phyloP scores from a whole-genome alignment of 2,113 vertebrate genomes.

The Phodopus roborovskii region DNA sequence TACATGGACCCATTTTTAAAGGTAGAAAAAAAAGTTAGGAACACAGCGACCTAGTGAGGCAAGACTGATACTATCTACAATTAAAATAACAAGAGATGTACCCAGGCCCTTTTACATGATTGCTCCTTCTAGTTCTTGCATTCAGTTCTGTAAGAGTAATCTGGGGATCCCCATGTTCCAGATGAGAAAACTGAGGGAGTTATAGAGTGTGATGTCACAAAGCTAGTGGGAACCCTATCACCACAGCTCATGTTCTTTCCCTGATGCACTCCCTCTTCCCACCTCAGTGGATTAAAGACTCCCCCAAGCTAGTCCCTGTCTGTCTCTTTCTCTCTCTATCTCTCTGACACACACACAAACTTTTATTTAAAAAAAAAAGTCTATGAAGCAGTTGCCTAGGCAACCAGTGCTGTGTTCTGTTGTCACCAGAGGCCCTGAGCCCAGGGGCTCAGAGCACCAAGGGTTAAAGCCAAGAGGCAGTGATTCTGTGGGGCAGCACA shows the following conservation, averaged over 20 bases:
- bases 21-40: not conserved
- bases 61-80: not conserved
- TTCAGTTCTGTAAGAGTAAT: not conserved
- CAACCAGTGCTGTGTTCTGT: not conserved
- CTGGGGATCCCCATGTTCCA: not conserved
- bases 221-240: not conserved
- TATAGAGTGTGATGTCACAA: not conserved
- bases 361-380: not conserved
- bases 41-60: not conserved
- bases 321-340: not conserved
- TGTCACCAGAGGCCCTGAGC: not conserved
- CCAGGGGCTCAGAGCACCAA: constrained; percentile 41
- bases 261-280: not conserved
- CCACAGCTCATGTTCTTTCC: not conserved
- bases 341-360: not conserved
- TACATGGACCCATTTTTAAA: not conserved
- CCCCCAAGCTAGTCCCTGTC: not conserved
- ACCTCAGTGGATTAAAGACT: not conserved
- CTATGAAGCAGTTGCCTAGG: not conserved
- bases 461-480: constrained; percentile 74
- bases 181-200: not conserved
- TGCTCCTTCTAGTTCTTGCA: not conserved
- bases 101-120: not conserved
- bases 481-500: constrained; percentile 52
- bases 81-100: not conserved